phyloP scores from a whole-genome alignment of 2,888 invertebrate genomes.

The Eulithis prunata region DNA sequence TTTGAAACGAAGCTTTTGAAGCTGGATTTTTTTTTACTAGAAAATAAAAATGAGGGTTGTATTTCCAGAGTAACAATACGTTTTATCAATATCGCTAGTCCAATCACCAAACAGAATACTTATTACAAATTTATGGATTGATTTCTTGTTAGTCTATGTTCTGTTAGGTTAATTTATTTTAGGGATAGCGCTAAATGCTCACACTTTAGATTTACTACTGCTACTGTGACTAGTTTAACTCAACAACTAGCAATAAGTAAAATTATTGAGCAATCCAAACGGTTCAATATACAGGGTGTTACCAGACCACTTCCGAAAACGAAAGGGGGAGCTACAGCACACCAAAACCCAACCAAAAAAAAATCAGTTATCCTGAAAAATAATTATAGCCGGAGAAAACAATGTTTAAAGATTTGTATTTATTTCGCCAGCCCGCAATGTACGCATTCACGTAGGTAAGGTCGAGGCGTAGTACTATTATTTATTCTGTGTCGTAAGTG shows the following conservation, averaged over 20 bases:
- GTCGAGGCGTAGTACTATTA: too few species aligned
- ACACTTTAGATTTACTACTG: not conserved
- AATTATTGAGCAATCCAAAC: slow-evolving; percentile 3
- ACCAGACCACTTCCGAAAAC: too few species aligned
- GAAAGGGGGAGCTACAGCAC: too few species aligned
- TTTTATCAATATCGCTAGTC: not conserved
- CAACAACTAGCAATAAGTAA: not conserved
- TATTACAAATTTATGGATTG: too few species aligned
- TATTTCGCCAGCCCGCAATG: too few species aligned
- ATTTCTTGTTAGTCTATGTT: not conserved
- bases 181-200: not conserved
- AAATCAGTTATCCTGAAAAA: too few species aligned
- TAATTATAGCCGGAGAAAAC: too few species aligned
- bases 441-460: too few species aligned
- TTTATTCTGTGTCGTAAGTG: too few species aligned
- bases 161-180: not conserved
- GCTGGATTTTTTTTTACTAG: slow-evolving; percentile 4
- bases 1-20: slow-evolving; percentile 41
- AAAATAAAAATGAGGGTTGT: not conserved
- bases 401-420: too few species aligned
- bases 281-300: slow-evolving; percentile 7
- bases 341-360: too few species aligned
- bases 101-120: too few species aligned
- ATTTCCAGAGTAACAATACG: not conserved
- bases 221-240: not conserved